These are phyloP conservation scores for Phoxinus dragarum DNA, from an alignment of 2,797 vertebrate genomes.

Conservation along the genomic window DNA sequence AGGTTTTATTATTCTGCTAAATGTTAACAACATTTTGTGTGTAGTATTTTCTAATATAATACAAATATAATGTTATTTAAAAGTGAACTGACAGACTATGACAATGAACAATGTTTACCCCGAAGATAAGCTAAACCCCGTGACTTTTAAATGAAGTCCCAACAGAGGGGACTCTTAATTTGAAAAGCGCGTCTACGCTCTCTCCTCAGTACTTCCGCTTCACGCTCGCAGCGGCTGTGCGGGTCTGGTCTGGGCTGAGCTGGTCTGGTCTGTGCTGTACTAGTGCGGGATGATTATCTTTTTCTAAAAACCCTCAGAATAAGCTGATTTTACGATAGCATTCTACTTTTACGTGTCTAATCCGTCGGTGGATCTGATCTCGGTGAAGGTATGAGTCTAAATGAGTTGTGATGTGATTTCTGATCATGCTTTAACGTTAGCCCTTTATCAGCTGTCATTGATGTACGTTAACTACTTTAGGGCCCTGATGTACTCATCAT, in stretches of 20 bases:
- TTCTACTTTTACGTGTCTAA: background rate
- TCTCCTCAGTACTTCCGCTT: no score
- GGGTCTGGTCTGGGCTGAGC: background rate
- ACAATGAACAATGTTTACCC: background rate
- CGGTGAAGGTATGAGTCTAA: conserved; percentile 36
- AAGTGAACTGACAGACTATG: background rate
- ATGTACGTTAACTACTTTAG: background rate
- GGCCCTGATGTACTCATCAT: background rate
- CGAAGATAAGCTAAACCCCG: background rate
- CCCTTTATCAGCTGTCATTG: conserved; percentile 23
- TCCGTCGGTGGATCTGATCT: conserved; percentile 8
- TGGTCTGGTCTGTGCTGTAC: background rate
- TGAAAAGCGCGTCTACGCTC: background rate
- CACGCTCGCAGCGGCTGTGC: no score
- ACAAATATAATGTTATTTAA: background rate
- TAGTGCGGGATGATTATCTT: conserved; percentile 3
- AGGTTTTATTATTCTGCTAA: background rate
- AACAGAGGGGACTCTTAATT: conserved; percentile 45
- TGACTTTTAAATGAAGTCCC: background rate
- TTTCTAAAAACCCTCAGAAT: background rate
- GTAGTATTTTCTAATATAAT: background rate
- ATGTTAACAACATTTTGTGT: background rate
- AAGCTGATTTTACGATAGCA: background rate
- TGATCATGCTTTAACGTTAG: background rate
- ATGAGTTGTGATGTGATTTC: background rate